phyloP scores from a whole-genome alignment of 2,888 invertebrate genomes.

The Melieria crassipennis region DNA sequence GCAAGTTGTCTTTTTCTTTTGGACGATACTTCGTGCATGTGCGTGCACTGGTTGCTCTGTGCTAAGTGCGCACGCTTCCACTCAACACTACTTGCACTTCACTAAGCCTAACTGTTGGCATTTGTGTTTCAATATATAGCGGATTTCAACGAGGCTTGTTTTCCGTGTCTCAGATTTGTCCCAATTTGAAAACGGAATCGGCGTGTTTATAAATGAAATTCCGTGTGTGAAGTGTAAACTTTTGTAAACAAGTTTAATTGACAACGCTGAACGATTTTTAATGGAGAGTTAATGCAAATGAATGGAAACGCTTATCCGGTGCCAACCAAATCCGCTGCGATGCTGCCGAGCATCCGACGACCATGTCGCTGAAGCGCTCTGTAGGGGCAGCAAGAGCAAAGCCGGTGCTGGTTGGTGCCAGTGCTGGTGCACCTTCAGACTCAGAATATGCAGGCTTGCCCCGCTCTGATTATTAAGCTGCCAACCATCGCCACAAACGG shows the following conservation, averaged over 20 bases:
- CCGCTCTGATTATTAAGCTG: too few species aligned
- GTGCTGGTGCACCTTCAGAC: too few species aligned
- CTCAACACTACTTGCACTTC: background rate
- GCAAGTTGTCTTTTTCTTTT: background rate
- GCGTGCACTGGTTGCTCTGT: background rate
- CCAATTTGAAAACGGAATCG: background rate
- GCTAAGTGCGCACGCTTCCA: background rate
- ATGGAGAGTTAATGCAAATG: constrained; percentile 27
- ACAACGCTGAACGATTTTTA: constrained; percentile 19
- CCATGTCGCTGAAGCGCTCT: too few species aligned
- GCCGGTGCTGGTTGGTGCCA: too few species aligned
- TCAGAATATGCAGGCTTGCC: too few species aligned
- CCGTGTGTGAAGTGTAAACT: constrained; percentile 3
- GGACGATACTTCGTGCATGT: background rate
- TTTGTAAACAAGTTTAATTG: constrained; percentile 8
- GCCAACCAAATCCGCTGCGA: constrained; percentile 8
- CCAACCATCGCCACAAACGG: too few species aligned
- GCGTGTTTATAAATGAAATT: background rate
- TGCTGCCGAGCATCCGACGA: background rate
- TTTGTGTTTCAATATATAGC: background rate
- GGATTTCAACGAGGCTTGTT: background rate
- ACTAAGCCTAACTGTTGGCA: background rate
- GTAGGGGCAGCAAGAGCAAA: too few species aligned
- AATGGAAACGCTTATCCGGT: constrained; percentile 29
- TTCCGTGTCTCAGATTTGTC: constrained; percentile 3